Conservation (phyloP, 2,888 invertebrate genomes). For the Chaitophorus viminalis region DNA sequence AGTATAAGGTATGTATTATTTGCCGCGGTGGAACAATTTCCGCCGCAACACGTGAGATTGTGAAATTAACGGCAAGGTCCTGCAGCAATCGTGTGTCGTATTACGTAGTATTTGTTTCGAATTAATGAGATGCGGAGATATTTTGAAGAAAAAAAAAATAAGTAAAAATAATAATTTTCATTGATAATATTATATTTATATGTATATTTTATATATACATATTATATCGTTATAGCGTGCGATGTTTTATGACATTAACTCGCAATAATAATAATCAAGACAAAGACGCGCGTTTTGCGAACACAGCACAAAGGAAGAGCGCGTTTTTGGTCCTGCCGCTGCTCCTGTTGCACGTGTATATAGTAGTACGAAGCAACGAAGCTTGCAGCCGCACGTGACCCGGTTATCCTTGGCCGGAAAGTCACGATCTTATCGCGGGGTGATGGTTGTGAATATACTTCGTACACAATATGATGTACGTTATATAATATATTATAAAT, state of each 20-base stretch:
- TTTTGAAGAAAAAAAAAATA: not conserved
- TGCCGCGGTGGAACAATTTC: too few species aligned
- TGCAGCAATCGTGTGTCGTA: not conserved
- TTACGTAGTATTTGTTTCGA: not conserved
- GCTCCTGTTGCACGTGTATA: not conserved
- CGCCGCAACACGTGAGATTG: not conserved
- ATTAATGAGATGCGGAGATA: not conserved
- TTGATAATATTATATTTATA: not conserved
- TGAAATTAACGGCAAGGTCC: not conserved
- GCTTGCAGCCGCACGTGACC: not conserved
- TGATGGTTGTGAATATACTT: not conserved
- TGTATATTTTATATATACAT: too few species aligned
- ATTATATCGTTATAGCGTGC: not conserved
- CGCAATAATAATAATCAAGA: too few species aligned
- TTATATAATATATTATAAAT: not conserved
- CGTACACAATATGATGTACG: too few species aligned
- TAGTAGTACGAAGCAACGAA: conserved; percentile 6
- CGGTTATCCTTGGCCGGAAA: conserved; percentile 26
- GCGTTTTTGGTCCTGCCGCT: not conserved
- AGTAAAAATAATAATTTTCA: not conserved
- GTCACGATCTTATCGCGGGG: conserved; percentile 25
- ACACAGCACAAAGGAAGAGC: conserved; percentile 2
- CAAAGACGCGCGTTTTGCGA: not conserved
- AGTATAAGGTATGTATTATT: too few species aligned
- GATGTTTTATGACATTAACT: too few species aligned